These are phyloP conservation scores for Sycophila sp. DNA, from an alignment of 1,140 invertebrate genomes.

Conservation along the genomic window DNA sequence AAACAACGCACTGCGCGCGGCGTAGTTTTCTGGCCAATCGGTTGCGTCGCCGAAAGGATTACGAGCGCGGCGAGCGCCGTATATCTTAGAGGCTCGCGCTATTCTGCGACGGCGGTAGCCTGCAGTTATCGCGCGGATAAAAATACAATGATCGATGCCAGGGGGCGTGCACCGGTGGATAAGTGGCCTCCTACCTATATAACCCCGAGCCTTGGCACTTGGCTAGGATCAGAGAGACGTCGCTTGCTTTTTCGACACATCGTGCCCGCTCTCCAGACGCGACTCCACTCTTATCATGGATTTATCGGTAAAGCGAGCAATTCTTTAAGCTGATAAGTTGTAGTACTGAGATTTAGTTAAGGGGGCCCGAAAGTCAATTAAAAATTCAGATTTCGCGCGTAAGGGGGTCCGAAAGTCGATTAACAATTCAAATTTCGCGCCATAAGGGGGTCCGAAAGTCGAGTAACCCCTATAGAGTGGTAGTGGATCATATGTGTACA, in stretches of 20 bases:
- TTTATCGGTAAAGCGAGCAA: not conserved
- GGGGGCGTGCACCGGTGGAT: not conserved
- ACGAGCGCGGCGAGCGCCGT: not conserved
- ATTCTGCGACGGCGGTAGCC: not conserved
- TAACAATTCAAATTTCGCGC: no score
- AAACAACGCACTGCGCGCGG: not conserved
- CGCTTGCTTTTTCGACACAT: not conserved
- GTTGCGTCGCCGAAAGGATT: not conserved
- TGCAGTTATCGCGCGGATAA: slow-evolving; percentile 3
- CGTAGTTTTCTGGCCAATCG: not conserved
- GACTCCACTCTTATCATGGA: not conserved
- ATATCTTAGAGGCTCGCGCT: not conserved
- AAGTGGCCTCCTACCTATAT: slow-evolving; percentile 29
- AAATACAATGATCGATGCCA: slow-evolving; percentile 26
- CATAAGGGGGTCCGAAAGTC: no score
- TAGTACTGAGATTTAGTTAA: no score
- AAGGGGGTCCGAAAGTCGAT: no score
- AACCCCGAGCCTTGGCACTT: not conserved
- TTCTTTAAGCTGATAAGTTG: no score
- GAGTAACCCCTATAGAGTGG: no score
- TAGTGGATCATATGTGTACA: no score
- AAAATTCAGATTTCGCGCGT: no score
- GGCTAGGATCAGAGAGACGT: slow-evolving; percentile 18
- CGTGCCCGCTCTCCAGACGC: not conserved
- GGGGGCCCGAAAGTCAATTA: no score